A percentile compares a stretch with the other conserved stretches of the same genome.
These are phyloP conservation scores for Nematolebias whitei DNA, from an alignment of 2,113 vertebrate species.

Conservation along the genomic window DNA sequence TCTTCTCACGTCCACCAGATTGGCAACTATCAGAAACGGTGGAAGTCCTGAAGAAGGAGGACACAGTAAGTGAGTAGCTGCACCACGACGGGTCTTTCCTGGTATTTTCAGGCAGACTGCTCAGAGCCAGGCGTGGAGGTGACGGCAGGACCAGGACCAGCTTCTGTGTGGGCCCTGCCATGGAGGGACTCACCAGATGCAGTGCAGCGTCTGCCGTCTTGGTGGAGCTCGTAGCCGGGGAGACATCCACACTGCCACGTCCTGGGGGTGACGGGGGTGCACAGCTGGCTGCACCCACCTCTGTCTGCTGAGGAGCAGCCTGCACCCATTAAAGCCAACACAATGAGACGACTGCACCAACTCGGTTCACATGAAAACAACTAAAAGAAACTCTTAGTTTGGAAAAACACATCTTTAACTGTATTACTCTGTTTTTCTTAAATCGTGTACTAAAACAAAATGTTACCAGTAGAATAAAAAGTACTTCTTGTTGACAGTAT, in stretches of 20 bases:
- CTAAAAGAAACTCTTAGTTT: too few relatives aligned
- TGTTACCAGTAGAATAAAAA: too few relatives aligned
- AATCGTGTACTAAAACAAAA: too few relatives aligned
- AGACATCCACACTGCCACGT: constrained; percentile 88
- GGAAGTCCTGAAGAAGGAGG: constrained; percentile 80
- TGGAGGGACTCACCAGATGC: constrained; percentile 80
- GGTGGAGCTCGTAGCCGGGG: constrained; percentile 87
- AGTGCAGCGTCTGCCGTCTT: constrained; percentile 82
- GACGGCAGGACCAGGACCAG: background rate
- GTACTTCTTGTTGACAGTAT: too few relatives aligned
- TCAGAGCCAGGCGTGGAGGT: background rate
- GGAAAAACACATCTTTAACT: too few relatives aligned
- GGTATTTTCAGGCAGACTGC: background rate
- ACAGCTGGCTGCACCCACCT: constrained; percentile 91
- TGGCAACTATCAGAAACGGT: constrained; percentile 87
- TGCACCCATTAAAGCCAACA: constrained; percentile 57
- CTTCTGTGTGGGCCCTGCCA: constrained; percentile 15
- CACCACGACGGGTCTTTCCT: background rate
- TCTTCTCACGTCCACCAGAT: constrained; percentile 82
- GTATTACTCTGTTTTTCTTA: too few relatives aligned
- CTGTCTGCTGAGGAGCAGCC: constrained; percentile 89
- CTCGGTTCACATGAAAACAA: background rate
- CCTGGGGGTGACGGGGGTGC: constrained; percentile 74
- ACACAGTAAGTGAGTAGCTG: background rate
- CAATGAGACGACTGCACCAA: background rate